Conservation (phyloP, 2,888 invertebrate species). For the Erynnis tages region DNA sequence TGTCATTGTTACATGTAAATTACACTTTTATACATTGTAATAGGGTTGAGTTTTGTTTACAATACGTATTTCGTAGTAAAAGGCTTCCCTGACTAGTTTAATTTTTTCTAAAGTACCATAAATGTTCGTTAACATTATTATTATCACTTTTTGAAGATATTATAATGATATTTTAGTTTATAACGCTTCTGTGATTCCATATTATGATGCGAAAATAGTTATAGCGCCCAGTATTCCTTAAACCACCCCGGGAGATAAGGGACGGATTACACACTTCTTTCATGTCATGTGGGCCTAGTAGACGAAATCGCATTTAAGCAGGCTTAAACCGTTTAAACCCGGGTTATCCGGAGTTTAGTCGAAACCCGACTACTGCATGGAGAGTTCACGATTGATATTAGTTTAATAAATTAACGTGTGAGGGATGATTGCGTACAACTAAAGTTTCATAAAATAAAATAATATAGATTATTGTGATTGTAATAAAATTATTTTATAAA, state of each 20-base stretch:
- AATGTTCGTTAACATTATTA: no score
- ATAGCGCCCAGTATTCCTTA: not conserved
- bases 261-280: conserved; percentile 54
- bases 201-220: not conserved
- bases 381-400: no score
- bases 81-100: not conserved
- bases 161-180: not conserved
- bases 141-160: not conserved
- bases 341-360: conserved; percentile 52
- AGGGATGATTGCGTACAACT: no score
- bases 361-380: no score
- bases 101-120: no score
- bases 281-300: conserved; percentile 62
- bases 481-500: no score
- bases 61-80: not conserved
- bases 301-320: conserved; percentile 68
- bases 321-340: conserved; percentile 65
- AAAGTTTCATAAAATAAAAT: no score
- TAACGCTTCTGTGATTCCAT: not conserved
- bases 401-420: no score
- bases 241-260: not conserved
- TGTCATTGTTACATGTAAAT: conserved; percentile 22
- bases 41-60: conserved; percentile 32
- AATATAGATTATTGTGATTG: no score
- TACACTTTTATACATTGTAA: not conserved